Evolutionary conservation across 2,888 invertebrate genomes (phyloP), one percentile per base, ranked within the genome.

Genomic region (Yponomeuta malinellus): DNA sequence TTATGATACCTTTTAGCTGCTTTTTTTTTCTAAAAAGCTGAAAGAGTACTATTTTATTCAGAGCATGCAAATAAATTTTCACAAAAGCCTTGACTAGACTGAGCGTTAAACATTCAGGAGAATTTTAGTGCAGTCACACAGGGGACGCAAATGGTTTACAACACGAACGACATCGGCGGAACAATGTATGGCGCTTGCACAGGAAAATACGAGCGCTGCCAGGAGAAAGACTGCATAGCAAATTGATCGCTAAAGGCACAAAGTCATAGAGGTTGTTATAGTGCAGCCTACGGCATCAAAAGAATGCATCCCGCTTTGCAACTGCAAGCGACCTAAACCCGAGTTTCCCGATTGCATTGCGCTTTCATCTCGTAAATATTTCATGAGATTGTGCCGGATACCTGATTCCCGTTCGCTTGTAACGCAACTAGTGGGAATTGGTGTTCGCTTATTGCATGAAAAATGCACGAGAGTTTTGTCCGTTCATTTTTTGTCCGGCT

Each of bases 401-500:
- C 78, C 77, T 80, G 80, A 83, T 83, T 84, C 83, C 82, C 79
- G 79, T 81, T 80, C 80, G 81, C 79, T 79, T 75, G 78, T 79
- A 77, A 74, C 78, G 82, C 86, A 87, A 89, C 88, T 90, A 88
- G 87, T 83, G 84, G 85, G 85, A 86, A 88, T 87, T 86, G 89
- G 86, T 85, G 81, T 83, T 76, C 85, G 87, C 84, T 82, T 87
- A 88, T 88, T 84, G 81, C 83, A 82, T 90, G 77, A 80, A 90
- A 88, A 84, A 90, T 90, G 83, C 79, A 92, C 86, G 89, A 85
- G 88, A 85, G 86, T 88, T 72, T 86, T 85, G 88, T 85, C 81
- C 82, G 81, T 81, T 84, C 83, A 83, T 89, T 90, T 90, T 88
- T 90, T 85, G 52, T 59, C 52, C 52, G 15, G 78, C 75, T 73